Conservation (phyloP, 2,888 invertebrate genomes). For the Hofmannophila pseudospretella region DNA sequence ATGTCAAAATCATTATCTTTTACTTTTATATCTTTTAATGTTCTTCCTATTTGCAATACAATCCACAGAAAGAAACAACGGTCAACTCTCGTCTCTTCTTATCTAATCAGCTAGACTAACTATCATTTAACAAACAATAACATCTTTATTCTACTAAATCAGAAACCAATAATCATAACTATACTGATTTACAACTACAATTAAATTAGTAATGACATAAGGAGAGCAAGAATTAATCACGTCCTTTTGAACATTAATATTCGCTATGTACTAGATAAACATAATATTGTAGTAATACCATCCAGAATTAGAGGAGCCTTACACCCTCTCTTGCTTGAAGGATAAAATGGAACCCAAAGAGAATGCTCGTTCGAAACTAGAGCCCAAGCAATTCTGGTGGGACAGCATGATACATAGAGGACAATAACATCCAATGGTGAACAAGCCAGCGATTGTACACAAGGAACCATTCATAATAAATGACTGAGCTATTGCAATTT, state of each 20-base stretch:
- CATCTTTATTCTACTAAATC: slow-evolving; percentile 35
- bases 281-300: neutral
- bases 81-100: too few relatives aligned
- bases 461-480: slow-evolving; percentile 17
- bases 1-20: too few relatives aligned
- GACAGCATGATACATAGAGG: slow-evolving; percentile 12
- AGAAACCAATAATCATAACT: slow-evolving; percentile 47
- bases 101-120: neutral
- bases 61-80: too few relatives aligned
- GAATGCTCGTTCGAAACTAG: neutral
- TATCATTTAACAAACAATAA: slow-evolving; percentile 1
- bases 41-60: too few relatives aligned
- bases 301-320: neutral
- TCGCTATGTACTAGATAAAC: slow-evolving; percentile 9
- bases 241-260: slow-evolving; percentile 13
- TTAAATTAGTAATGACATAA: slow-evolving; percentile 55
- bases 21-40: too few relatives aligned
- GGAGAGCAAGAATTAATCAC: slow-evolving; percentile 49
- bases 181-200: slow-evolving; percentile 50
- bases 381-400: neutral
- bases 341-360: neutral
- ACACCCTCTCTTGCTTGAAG: neutral
- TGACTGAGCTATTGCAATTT: slow-evolving; percentile 43
- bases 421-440: slow-evolving; percentile 26
- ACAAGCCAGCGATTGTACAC: slow-evolving; percentile 16